phyloP scores from a whole-genome alignment of 2,797 vertebrate species.

The Danionella dracula region DNA sequence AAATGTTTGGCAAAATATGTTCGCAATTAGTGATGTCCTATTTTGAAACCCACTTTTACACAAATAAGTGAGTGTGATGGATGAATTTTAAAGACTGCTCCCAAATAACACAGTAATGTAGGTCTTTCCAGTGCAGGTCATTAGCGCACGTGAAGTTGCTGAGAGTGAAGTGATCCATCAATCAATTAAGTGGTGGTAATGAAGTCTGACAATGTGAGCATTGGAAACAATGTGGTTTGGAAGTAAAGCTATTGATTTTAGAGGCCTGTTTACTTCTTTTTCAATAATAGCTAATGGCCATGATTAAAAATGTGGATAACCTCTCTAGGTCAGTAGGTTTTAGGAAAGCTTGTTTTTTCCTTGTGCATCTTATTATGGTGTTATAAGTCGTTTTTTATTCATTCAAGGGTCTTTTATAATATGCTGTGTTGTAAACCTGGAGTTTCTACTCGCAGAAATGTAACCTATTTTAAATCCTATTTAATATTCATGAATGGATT shows the following conservation, averaged over 20 bases:
- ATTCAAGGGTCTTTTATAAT: neutral
- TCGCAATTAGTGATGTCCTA: neutral
- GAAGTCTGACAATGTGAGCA: slow-evolving; percentile 3
- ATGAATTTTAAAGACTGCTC: neutral
- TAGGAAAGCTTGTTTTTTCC: no score
- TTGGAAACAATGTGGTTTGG: neutral
- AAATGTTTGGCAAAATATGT: neutral
- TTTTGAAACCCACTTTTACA: neutral
- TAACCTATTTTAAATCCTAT: neutral
- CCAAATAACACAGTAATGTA: neutral
- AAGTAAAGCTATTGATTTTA: neutral
- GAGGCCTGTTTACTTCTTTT: no score
- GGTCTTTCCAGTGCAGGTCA: neutral
- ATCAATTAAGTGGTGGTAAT: neutral
- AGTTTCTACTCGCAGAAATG: slow-evolving; percentile 5
- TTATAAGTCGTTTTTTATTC: no score
- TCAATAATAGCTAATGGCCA: no score
- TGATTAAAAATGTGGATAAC: no score
- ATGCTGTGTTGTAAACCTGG: neutral
- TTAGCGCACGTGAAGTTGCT: neutral
- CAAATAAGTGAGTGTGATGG: neutral
- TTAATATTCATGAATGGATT: slow-evolving; percentile 4
- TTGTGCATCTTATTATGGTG: no score
- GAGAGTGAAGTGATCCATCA: slow-evolving; percentile 25
- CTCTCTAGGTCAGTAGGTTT: no score